Evolutionary conservation across 2,888 invertebrate species (phyloP).

Genomic region (Ernsta delagoae): DNA sequence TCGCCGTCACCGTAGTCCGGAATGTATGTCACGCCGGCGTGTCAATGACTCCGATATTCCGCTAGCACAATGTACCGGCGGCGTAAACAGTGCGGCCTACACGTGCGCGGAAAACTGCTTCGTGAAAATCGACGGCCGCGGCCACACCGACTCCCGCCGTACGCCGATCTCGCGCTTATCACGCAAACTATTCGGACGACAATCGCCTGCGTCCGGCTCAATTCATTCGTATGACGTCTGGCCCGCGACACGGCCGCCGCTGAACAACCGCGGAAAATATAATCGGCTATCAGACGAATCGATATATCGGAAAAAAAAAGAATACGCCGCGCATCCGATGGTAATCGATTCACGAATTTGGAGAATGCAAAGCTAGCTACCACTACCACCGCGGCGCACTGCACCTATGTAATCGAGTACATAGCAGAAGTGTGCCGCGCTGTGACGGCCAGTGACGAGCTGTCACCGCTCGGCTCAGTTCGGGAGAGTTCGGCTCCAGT

Average conservation of each 20-base stretch:
- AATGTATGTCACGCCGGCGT: slow-evolving; percentile 82
- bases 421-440: slow-evolving; percentile 72
- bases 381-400: slow-evolving; percentile 65
- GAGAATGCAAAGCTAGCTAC: slow-evolving; percentile 67
- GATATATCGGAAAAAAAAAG: slow-evolving; percentile 50
- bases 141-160: background rate
- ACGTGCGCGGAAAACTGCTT: slow-evolving; percentile 66
- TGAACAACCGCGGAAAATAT: slow-evolving; percentile 44
- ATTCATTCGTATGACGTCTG: slow-evolving; percentile 36
- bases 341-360: slow-evolving; percentile 57
- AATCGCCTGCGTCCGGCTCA: slow-evolving; percentile 34
- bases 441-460: slow-evolving; percentile 78
- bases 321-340: slow-evolving; percentile 35
- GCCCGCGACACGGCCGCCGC: slow-evolving; percentile 46
- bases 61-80: slow-evolving; percentile 46
- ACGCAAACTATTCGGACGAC: slow-evolving; percentile 25
- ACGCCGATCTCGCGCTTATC: slow-evolving; percentile 23
- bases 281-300: slow-evolving; percentile 40
- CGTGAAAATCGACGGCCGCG: slow-evolving; percentile 49
- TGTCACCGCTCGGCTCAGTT: slow-evolving; percentile 72
- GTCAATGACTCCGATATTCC: slow-evolving; percentile 78
- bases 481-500: slow-evolving; percentile 57
- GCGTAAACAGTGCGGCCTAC: slow-evolving; percentile 73
- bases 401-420: slow-evolving; percentile 52
- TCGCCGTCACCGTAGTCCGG: slow-evolving; percentile 77